Percentiles rank a stretch among this genome's conserved stretches.
phyloP scores from a whole-genome alignment of 1,140 invertebrate genomes.

The Drosophila subpulchrella region DNA sequence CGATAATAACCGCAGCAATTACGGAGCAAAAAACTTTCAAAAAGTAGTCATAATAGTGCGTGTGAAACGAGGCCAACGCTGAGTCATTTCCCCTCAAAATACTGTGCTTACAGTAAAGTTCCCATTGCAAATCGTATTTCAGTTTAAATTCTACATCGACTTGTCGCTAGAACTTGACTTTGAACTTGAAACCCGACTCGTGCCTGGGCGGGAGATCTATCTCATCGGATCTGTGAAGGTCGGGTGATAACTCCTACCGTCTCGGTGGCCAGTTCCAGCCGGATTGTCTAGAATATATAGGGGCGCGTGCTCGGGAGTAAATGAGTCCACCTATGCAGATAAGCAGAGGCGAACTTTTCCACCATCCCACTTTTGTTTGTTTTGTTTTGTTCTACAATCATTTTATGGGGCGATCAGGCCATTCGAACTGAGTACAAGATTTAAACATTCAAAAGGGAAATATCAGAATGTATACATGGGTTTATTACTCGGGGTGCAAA shows the following conservation, averaged over 20 bases:
- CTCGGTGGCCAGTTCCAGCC: conserved; percentile 1
- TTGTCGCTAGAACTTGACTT: conserved; percentile 29
- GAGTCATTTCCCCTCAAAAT: conserved; percentile 35
- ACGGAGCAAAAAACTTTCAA: conserved; percentile 46
- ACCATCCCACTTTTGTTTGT: conserved; percentile 11
- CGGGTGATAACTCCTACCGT: conserved; percentile 8
- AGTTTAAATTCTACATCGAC: conserved; percentile 9
- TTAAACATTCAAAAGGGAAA: neutral
- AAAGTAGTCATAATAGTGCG: conserved; percentile 85
- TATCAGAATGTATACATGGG: neutral
- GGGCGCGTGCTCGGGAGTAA: conserved; percentile 23
- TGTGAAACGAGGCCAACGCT: conserved; percentile 87
- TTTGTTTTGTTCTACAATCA: conserved; percentile 24
- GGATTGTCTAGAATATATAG: neutral
- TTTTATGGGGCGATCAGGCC: conserved; percentile 13
- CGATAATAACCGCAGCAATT: conserved; percentile 20
- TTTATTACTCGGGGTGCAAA: no score
- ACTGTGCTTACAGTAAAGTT: conserved; percentile 8
- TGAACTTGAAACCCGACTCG: conserved; percentile 44
- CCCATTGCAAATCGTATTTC: conserved; percentile 26
- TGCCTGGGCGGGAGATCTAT: conserved; percentile 7
- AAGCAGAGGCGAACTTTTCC: conserved; percentile 43
- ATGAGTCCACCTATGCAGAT: conserved; percentile 19
- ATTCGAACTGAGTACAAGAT: neutral
- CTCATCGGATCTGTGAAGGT: conserved; percentile 32